Conservation (phyloP, 1,140 invertebrate genomes). For the Listronotus bonariensis region DNA sequence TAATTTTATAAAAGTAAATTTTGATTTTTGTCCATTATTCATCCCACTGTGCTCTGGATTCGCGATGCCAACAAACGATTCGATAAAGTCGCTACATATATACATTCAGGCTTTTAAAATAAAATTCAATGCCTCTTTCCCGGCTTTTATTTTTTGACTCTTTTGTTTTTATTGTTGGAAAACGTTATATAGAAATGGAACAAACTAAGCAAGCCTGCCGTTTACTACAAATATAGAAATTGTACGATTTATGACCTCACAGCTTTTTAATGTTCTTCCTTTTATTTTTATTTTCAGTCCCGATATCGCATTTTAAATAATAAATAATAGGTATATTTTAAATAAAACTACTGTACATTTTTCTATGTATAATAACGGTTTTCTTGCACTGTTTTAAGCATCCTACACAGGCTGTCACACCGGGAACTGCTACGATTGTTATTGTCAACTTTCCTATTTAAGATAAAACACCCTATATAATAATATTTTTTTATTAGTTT, state of each 20-base stretch:
- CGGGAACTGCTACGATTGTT: too few relatives aligned
- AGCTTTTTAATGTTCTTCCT: neutral
- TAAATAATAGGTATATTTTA: too few relatives aligned
- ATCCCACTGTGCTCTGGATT: slow-evolving; percentile 14
- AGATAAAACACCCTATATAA: too few relatives aligned
- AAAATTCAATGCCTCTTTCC: slow-evolving; percentile 30
- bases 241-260: slow-evolving; percentile 18
- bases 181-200: slow-evolving; percentile 16
- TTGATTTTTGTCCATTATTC: too few relatives aligned
- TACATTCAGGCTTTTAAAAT: slow-evolving; percentile 24
- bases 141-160: slow-evolving; percentile 27
- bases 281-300: neutral
- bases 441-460: too few relatives aligned
- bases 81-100: slow-evolving; percentile 22
- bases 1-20: too few relatives aligned
- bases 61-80: slow-evolving; percentile 29
- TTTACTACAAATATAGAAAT: slow-evolving; percentile 21
- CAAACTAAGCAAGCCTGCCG: slow-evolving; percentile 16
- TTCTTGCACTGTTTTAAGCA: too few relatives aligned
- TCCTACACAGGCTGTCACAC: too few relatives aligned
- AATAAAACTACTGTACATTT: too few relatives aligned
- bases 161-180: slow-evolving; percentile 16
- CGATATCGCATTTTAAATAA: neutral
- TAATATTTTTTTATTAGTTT: too few relatives aligned
- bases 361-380: too few relatives aligned